A percentile compares a stretch with the other conserved stretches of the same genome.
These are phyloP conservation scores for Eulemur albifrons DNA, from an alignment of 2,797 vertebrate species.

Conservation along the genomic window DNA sequence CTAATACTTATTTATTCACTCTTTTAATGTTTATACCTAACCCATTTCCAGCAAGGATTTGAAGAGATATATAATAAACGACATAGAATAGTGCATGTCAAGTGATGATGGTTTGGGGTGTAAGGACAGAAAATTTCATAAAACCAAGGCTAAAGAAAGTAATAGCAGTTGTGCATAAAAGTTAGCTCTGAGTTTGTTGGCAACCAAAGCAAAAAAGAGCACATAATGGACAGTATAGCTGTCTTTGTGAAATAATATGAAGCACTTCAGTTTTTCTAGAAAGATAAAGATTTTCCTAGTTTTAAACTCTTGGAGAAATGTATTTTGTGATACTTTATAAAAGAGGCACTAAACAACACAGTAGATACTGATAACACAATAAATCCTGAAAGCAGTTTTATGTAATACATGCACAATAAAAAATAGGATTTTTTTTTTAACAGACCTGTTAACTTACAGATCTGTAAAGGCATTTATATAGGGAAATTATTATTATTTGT, in stretches of 20 bases:
- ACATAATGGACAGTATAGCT: not conserved
- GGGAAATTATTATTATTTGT: not conserved
- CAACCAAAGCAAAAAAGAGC: not conserved
- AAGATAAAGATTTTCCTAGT: not conserved
- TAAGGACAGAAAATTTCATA: conserved; percentile 34
- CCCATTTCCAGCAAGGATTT: not conserved
- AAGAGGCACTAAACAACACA: not conserved
- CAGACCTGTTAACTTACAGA: not conserved
- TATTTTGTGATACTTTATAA: conserved; percentile 35
- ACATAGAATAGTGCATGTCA: not conserved
- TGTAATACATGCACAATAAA: not conserved
- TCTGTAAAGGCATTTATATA: not conserved
- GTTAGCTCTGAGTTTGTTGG: not conserved
- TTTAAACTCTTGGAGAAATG: conserved; percentile 10
- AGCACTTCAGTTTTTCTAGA: not conserved
- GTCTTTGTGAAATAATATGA: not conserved
- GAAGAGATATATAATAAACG: conserved; percentile 26
- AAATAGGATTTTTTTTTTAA: not conserved
- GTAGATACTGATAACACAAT: not conserved
- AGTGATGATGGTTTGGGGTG: not conserved
- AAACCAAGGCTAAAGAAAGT: not conserved
- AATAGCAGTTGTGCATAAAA: not conserved
- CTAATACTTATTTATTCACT: not conserved
- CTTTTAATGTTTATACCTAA: not conserved
- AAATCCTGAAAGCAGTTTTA: not conserved